These are phyloP conservation scores for Bruchidius siliquastri DNA, from an alignment of 2,888 invertebrate genomes.

Conservation along the genomic window DNA sequence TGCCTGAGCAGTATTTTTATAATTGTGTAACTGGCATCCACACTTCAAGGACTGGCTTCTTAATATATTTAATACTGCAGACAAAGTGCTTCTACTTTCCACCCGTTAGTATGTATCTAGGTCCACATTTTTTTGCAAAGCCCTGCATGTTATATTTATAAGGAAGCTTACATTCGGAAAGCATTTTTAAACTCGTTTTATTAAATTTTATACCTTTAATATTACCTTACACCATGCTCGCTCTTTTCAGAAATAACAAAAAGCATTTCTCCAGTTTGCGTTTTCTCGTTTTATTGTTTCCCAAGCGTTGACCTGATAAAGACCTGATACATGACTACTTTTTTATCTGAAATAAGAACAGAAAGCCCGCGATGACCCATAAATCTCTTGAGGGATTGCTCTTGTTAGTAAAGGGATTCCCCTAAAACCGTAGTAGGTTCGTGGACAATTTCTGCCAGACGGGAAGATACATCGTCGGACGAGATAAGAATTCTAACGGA, in stretches of 20 bases:
- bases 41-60: too few species aligned
- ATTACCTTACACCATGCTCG: too few species aligned
- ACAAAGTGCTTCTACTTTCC: too few species aligned
- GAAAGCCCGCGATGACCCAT: constrained; percentile 17
- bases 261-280: not conserved
- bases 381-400: constrained; percentile 37
- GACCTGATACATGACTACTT: not conserved
- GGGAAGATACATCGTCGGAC: constrained; percentile 19
- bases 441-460: constrained; percentile 24
- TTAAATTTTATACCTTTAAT: too few species aligned
- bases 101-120: too few species aligned
- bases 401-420: constrained; percentile 36
- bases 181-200: too few species aligned
- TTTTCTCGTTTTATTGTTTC: not conserved
- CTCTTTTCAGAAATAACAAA: not conserved
- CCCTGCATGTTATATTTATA: too few species aligned
- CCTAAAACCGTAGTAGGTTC: constrained; percentile 27
- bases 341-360: not conserved
- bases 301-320: not conserved
- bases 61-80: too few species aligned
- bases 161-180: too few species aligned
- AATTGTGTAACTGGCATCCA: too few species aligned
- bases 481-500: constrained; percentile 24
- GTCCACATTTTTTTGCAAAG: too few species aligned
- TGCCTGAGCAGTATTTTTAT: too few species aligned